Conservation (phyloP, 2,888 invertebrate species). For the Lacanobia wlatinum region DNA sequence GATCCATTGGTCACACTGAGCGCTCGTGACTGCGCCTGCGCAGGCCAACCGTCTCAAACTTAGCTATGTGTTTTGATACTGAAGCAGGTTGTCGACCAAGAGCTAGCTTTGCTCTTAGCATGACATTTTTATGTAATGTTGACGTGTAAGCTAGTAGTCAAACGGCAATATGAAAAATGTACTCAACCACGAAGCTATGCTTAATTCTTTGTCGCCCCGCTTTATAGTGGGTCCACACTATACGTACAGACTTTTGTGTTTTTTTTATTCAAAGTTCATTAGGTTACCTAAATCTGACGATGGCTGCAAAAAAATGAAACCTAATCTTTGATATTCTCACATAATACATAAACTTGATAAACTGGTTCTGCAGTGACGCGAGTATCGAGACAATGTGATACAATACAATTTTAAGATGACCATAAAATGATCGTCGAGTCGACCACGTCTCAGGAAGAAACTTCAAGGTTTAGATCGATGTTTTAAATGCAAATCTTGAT, state of each 20-base stretch:
- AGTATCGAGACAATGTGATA: constrained; percentile 20
- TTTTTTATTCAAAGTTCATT: no score
- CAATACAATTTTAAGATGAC: constrained; percentile 47
- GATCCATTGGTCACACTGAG: constrained; percentile 78
- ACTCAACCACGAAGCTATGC: background rate
- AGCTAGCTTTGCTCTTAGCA: constrained; percentile 15
- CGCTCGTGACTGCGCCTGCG: constrained; percentile 50
- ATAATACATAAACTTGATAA: constrained; percentile 33
- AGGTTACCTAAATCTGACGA: background rate
- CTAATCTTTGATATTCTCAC: constrained; percentile 8
- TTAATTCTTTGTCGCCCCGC: background rate
- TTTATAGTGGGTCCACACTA: background rate
- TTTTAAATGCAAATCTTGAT: constrained; percentile 51
- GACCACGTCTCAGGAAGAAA: constrained; percentile 55
- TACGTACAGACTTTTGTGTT: no score
- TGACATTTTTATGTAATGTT: background rate
- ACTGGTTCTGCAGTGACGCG: constrained; percentile 39
- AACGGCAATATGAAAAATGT: background rate
- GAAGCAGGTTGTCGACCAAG: constrained; percentile 15
- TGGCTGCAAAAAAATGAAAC: constrained; percentile 1
- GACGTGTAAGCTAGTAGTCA: no score
- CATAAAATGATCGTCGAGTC: constrained; percentile 41
- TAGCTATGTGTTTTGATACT: constrained; percentile 25
- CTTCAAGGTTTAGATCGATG: constrained; percentile 47
- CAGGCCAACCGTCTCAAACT: constrained; percentile 37